Conservation (phyloP, 2,797 vertebrate genomes). For the Lophotriccus pileatus region DNA sequence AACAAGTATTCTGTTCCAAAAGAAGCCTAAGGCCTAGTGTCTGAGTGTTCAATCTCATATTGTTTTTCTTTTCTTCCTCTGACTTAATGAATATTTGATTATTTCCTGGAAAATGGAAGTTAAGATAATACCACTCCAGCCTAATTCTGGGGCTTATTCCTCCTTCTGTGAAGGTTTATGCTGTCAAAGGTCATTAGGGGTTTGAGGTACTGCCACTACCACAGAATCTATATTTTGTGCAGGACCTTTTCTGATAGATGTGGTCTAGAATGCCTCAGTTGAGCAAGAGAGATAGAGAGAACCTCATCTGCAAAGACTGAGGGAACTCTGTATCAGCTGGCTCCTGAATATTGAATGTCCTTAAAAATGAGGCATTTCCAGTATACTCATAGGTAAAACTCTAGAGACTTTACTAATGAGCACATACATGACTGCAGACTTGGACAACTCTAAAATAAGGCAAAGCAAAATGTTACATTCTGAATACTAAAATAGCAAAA, state of each 20-base stretch:
- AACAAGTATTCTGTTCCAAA: not conserved
- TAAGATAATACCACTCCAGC: not conserved
- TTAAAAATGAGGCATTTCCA: not conserved
- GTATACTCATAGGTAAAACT: not conserved
- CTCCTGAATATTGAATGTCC: not conserved
- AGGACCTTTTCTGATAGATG: not conserved
- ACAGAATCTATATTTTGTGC: not conserved
- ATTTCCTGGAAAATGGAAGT: not conserved
- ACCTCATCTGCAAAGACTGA: not conserved
- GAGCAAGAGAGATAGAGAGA: not conserved
- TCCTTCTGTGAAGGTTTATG: not conserved
- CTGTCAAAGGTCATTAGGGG: not conserved
- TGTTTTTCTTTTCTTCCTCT: not conserved
- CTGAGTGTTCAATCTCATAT: not conserved
- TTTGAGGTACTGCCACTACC: not conserved
- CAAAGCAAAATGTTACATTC: not conserved
- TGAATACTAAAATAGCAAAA: not conserved
- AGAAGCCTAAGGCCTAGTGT: not conserved
- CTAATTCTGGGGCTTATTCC: not conserved
- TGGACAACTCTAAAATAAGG: not conserved
- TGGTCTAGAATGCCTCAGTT: not conserved
- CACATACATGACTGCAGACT: not conserved
- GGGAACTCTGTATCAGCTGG: not conserved
- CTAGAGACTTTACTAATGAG: not conserved
- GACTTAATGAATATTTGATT: slow-evolving; percentile 5